These are phyloP conservation scores for Nudaria mundana DNA, from an alignment of 2,888 invertebrate genomes.

Conservation along the genomic window DNA sequence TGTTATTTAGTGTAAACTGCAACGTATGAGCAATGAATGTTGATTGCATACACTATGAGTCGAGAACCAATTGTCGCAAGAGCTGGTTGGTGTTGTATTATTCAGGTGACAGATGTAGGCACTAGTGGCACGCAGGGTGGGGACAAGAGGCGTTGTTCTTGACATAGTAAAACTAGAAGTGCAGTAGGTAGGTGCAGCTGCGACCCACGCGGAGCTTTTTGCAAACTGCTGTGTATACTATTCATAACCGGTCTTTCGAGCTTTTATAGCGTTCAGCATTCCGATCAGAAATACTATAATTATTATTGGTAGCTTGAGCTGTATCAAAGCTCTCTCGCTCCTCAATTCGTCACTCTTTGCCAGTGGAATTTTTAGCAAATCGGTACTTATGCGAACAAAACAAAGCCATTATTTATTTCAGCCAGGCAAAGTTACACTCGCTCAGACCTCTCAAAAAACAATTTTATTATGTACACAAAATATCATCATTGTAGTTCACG, in stretches of 20 bases:
- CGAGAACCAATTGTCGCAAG: constrained; percentile 44
- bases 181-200: constrained; percentile 80
- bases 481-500: too few species aligned
- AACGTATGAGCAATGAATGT: constrained; percentile 33
- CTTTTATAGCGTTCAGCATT: constrained; percentile 36
- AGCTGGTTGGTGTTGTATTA: constrained; percentile 41
- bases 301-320: too few species aligned
- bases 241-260: constrained; percentile 44
- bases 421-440: too few species aligned
- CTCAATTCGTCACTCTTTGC: too few species aligned
- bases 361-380: too few species aligned
- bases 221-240: constrained; percentile 50
- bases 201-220: constrained; percentile 76
- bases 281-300: too few species aligned
- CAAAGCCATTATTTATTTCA: too few species aligned
- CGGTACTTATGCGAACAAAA: too few species aligned
- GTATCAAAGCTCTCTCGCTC: too few species aligned
- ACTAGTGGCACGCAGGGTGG: constrained; percentile 46
- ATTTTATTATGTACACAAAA: too few species aligned
- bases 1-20: constrained; percentile 41
- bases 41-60: constrained; percentile 38
- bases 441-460: too few species aligned
- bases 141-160: constrained; percentile 78
- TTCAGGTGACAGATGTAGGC: constrained; percentile 48
- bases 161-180: constrained; percentile 81